Evolutionary conservation across 1,140 invertebrate genomes (phyloP).

Genomic region (Periplaneta americana): DNA sequence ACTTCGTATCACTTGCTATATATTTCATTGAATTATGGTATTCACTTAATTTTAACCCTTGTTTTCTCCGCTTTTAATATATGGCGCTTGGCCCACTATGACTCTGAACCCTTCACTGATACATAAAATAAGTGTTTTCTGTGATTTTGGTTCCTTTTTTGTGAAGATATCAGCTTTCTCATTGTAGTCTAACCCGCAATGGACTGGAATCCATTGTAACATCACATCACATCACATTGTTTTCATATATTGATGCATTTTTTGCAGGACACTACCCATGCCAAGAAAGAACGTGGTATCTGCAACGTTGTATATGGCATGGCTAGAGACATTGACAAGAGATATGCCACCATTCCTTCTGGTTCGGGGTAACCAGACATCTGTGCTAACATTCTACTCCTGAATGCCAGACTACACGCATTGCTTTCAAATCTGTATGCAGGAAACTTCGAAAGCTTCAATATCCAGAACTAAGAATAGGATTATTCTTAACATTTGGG

Average conservation of each 20-base stretch:
- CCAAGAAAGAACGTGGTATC: conserved; percentile 84
- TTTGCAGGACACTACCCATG: conserved; percentile 80
- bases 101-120: too few relatives aligned
- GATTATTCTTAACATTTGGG: not conserved
- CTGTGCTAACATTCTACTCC: conserved; percentile 95
- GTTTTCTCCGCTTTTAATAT: too few relatives aligned
- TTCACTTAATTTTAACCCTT: too few relatives aligned
- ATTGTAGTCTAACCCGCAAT: too few relatives aligned
- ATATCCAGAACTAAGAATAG: not conserved
- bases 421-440: not conserved
- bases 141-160: too few relatives aligned
- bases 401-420: conserved; percentile 40
- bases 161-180: too few relatives aligned
- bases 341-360: conserved; percentile 88
- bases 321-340: conserved; percentile 85
- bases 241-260: not conserved
- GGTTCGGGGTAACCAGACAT: conserved; percentile 91
- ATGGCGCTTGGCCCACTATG: too few relatives aligned
- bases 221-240: too few relatives aligned
- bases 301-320: conserved; percentile 87
- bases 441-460: not conserved
- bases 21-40: too few relatives aligned
- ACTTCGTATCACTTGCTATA: too few relatives aligned
- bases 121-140: too few relatives aligned
- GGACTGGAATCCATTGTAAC: too few relatives aligned